Evolutionary conservation across 2,113 vertebrate genomes (phyloP), one percentile per base, ranked within the genome.

Genomic region (Dendropsophus ebraccatus): DNA sequence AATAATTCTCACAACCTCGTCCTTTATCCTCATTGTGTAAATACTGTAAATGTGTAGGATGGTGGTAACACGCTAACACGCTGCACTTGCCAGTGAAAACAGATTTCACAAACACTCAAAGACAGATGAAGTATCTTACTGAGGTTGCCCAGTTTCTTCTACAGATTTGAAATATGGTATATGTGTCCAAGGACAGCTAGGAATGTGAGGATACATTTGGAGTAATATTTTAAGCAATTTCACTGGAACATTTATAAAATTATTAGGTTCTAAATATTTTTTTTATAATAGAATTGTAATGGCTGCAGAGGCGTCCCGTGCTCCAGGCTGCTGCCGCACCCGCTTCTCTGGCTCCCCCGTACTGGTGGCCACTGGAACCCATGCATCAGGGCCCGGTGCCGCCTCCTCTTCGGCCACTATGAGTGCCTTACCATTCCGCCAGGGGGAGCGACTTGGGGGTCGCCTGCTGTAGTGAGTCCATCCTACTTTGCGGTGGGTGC

Each of bases 1-100:
- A 90, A 86, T 30, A 87, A 91, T 91, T 92, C 90, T 90, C 89
- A 91, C 88, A 90, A 90, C 87, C 89, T 82, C 87, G 37, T 47
- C 41, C 10, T 87, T 88, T 84, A 62, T 62, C 84, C 75, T 89
- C 86, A 12, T 50, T n/a, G 41, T 47, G 80, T 67, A 76, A 70
- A 82, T 76, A 88, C 84, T 90, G 88, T 88, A 87, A 89, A 88
- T 81, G 79, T 91, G n/a, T 7, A 87, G 69, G 17, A 62, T 80
- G 86, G 84, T 90, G 70, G 88, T 88, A 85, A 90, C 70, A 88
- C 45, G 21, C 65, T 54, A 25, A 69, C 60, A 50, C 37, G 19
- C 50, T 37, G 58, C 14, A 52, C 16, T 49, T 81, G 85, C 85
- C 85, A 86, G 77, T n/a, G 81, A 86, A 60, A 86, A 86, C 67